Percentiles rank a stretch among this genome's conserved stretches.
phyloP scores from a whole-genome alignment of 37 sponge, comb jelly and placozoan species.

The Aphrocallistes beatrix region DNA sequence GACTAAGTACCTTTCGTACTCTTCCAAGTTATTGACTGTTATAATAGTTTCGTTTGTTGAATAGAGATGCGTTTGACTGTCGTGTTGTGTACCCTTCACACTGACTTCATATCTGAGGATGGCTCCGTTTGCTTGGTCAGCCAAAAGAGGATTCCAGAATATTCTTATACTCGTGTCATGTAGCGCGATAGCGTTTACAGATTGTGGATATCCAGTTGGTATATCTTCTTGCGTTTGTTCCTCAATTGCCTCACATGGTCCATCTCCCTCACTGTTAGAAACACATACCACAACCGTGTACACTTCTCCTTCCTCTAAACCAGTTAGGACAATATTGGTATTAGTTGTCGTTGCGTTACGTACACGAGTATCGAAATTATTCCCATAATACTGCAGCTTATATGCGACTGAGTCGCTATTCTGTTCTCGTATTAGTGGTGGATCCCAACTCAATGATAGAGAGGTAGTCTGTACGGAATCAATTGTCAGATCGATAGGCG shows the following conservation, averaged over 20 bases:
- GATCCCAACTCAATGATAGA: background rate
- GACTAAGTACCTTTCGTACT: background rate
- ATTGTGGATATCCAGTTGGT: background rate
- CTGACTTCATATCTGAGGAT: constrained; percentile 2
- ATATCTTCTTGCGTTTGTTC: background rate
- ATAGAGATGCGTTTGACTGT: background rate
- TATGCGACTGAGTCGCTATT: background rate
- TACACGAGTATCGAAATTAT: background rate
- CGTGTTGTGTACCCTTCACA: constrained; percentile 2
- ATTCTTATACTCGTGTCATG: background rate
- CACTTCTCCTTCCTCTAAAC: background rate
- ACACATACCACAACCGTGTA: background rate
- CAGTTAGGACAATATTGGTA: background rate
- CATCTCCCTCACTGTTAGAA: background rate
- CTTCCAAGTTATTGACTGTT: background rate
- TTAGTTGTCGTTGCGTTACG: background rate
- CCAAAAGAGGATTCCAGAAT: background rate
- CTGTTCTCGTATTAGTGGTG: background rate
- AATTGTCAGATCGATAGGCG: background rate
- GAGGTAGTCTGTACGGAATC: background rate
- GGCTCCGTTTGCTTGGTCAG: background rate
- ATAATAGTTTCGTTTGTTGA: background rate
- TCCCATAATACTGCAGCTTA: background rate
- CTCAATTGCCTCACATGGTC: background rate
- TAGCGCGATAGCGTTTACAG: background rate